These are phyloP conservation scores for Drosophila subsilvestris DNA, from an alignment of 2,888 invertebrate genomes.

Conservation along the genomic window DNA sequence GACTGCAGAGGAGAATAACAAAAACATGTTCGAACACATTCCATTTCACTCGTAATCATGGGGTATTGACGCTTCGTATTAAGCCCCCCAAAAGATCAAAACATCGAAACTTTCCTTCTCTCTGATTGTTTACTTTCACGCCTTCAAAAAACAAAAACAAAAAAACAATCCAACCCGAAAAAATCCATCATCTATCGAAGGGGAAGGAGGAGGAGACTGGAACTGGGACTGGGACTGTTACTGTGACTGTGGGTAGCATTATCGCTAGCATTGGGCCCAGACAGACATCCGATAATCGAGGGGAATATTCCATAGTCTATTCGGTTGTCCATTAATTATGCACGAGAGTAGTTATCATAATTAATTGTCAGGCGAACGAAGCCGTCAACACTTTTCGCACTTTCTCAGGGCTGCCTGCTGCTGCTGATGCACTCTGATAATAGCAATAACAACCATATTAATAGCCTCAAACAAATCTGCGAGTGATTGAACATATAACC, in stretches of 20 bases:
- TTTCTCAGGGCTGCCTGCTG: slow-evolving; percentile 63
- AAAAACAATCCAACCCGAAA: slow-evolving; percentile 3
- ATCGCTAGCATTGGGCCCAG: slow-evolving; percentile 17
- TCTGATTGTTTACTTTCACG: not conserved
- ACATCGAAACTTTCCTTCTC: slow-evolving; percentile 1
- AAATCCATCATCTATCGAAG: not conserved
- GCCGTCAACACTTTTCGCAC: slow-evolving; percentile 67
- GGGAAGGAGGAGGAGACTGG: not conserved
- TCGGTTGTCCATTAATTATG: slow-evolving; percentile 53
- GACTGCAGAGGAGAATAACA: slow-evolving; percentile 35
- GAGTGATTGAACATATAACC: slow-evolving; percentile 48
- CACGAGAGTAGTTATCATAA: slow-evolving; percentile 54
- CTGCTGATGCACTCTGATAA: slow-evolving; percentile 49
- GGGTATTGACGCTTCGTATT: slow-evolving; percentile 11
- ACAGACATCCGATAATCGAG: slow-evolving; percentile 19
- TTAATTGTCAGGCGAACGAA: slow-evolving; percentile 51
- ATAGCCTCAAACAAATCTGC: slow-evolving; percentile 57
- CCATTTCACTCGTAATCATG: slow-evolving; percentile 45
- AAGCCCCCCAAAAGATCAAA: slow-evolving; percentile 1
- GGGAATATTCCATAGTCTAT: slow-evolving; percentile 71
- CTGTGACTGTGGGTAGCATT: slow-evolving; percentile 4
- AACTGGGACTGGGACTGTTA: too few relatives aligned
- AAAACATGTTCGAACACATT: slow-evolving; percentile 29
- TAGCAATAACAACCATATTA: slow-evolving; percentile 31
- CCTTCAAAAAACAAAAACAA: too few relatives aligned